Base-by-base conservation (phyloP, 1,140 invertebrate species). In the Eurosta solidaginis region DNA sequence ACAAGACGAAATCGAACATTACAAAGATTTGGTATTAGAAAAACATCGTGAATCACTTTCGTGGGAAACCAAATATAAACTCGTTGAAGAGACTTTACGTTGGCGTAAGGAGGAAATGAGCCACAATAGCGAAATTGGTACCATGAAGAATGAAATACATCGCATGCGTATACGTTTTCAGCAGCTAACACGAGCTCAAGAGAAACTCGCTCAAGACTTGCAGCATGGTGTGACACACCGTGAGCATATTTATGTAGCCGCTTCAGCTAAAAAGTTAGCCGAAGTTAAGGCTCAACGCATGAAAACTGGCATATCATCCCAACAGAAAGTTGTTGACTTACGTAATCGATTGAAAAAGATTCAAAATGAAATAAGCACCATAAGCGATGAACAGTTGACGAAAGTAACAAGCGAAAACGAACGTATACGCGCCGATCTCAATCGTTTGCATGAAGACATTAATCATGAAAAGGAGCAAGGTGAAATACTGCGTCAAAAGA, bases 121-220 rank as follows among this genome's bases (percentile, higher is more conserved):
- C 0, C 90, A 91, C 76, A 90, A 90, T n/a, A 88, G 89, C n/a
- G 94, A 94, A 85, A 90, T 94, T 63, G 91, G 91, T 9, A 88
- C 88, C 17, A 94, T 96, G 93, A 93, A 91, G 86, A 89, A 89
- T 74, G 94, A 95, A 89, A 95, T 96, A 83, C 94, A 95, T 83
- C 91, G 93, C 81, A 96, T 96, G 95, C 91, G 94, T 88, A 92
- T 93, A 78, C 85, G 92, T 78, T 91, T 90, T 42, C 88, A 89
- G 50, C 92, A 95, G 82, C 85, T 96, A 1, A 91, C 90, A 63
- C 92, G 92, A 77, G 92, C 91, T 0, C 92, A 94, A 79, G 93
- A 94, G 79, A 94, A 93, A 84, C 86, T 96, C 14, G 90, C 94
- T 4, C 89, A 91, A 40, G 94, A 96, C 83, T 89, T 96, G 86